phyloP scores from a whole-genome alignment of 1,140 invertebrate species.

The Mercenaria mercenaria region DNA sequence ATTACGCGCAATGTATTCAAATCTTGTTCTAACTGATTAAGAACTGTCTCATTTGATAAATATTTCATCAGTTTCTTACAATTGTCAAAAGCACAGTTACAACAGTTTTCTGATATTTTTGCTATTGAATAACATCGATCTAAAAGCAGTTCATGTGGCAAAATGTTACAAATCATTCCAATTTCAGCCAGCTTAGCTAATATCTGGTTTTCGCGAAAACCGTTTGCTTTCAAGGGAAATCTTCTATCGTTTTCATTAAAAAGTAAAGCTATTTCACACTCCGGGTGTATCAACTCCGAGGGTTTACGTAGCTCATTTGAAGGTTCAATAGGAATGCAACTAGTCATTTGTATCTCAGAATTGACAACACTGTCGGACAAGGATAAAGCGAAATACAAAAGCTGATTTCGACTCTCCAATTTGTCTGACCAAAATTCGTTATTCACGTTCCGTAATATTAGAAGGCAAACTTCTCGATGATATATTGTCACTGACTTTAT shows the following conservation, averaged over 20 bases:
- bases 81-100: slow-evolving; percentile 13
- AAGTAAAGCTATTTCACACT: not conserved
- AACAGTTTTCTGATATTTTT: slow-evolving; percentile 15
- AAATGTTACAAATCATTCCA: slow-evolving; percentile 66
- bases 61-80: slow-evolving; percentile 52
- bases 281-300: slow-evolving; percentile 14
- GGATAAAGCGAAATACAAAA: not conserved
- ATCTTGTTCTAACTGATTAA: not conserved
- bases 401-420: not conserved
- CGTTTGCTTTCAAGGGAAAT: not conserved
- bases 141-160: slow-evolving; percentile 55
- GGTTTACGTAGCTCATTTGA: slow-evolving; percentile 20
- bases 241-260: slow-evolving; percentile 22
- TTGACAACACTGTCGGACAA: not conserved
- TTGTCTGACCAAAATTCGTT: not conserved
- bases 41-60: not conserved
- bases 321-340: slow-evolving; percentile 55
- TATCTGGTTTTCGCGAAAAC: not conserved
- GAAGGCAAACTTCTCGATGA: not conserved
- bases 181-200: slow-evolving; percentile 29
- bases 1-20: not conserved
- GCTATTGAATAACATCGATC: slow-evolving; percentile 63
- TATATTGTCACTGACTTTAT: not conserved
- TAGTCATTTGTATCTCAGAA: not conserved
- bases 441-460: not conserved